These are phyloP conservation scores for Poecilobothrus nobilitatus DNA, from an alignment of 2,888 invertebrate genomes.

Conservation along the genomic window DNA sequence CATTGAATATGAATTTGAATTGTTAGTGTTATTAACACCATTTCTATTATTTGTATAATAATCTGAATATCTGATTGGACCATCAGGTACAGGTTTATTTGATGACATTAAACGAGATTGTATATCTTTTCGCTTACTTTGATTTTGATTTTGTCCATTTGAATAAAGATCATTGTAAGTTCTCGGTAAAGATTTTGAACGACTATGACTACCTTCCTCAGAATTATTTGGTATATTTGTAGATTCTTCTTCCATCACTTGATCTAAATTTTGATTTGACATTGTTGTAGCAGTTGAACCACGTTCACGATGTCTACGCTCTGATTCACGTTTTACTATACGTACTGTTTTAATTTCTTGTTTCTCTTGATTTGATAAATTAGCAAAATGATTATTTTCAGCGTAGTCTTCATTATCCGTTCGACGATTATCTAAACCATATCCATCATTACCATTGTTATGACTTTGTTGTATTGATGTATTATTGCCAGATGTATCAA, in stretches of 20 bases:
- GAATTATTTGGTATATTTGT: conserved; percentile 16
- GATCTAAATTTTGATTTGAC: conserved; percentile 42
- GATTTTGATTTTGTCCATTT: neutral
- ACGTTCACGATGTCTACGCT: conserved; percentile 72
- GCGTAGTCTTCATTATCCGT: conserved; percentile 42
- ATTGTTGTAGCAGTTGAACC: conserved; percentile 38
- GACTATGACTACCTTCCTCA: conserved; percentile 32
- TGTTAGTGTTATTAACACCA: neutral
- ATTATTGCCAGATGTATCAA: conserved; percentile 50
- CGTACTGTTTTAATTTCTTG: conserved; percentile 87
- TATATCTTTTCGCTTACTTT: neutral
- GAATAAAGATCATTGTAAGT: conserved; percentile 27
- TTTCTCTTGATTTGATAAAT: conserved; percentile 67
- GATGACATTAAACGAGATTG: conserved; percentile 10
- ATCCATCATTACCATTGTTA: conserved; percentile 30
- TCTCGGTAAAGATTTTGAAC: conserved; percentile 52
- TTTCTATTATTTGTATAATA: conserved; percentile 24
- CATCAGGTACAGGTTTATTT: conserved; percentile 16
- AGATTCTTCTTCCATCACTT: conserved; percentile 38
- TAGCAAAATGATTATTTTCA: conserved; percentile 44
- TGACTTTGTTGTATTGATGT: conserved; percentile 24
- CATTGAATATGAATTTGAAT: conserved; percentile 19
- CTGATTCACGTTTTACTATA: conserved; percentile 86
- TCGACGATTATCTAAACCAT: conserved; percentile 30
- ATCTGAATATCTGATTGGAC: conserved; percentile 26